phyloP scores from a whole-genome alignment of 1,140 invertebrate species.

The Epicauta chinensis region DNA sequence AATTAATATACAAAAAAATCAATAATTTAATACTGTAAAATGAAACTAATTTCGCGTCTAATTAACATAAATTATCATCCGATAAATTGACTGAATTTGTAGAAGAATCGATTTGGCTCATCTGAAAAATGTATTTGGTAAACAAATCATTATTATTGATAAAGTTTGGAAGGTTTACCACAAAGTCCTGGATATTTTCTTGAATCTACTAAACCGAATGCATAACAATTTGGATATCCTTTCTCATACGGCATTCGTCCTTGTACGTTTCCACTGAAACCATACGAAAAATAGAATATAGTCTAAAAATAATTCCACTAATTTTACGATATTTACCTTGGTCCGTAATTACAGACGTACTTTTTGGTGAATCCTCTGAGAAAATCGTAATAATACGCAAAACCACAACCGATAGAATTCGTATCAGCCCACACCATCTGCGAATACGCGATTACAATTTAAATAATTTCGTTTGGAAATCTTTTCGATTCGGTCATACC shows the following conservation, averaged over 20 bases:
- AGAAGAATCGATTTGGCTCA: too few relatives aligned
- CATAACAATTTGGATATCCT: slow-evolving; percentile 63
- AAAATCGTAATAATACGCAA: slow-evolving; percentile 67
- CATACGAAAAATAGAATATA: slow-evolving; percentile 6
- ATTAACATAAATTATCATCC: too few relatives aligned
- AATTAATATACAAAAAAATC: too few relatives aligned
- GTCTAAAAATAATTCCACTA: background rate
- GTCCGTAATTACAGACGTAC: slow-evolving; percentile 82
- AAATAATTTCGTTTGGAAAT: too few relatives aligned
- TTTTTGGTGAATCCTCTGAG: slow-evolving; percentile 67
- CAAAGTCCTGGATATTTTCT: slow-evolving; percentile 69
- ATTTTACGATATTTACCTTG: slow-evolving; percentile 52
- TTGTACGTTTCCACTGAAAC: slow-evolving; percentile 65
- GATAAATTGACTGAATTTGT: too few relatives aligned
- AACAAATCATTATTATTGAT: too few relatives aligned
- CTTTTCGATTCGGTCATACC: slow-evolving; percentile 42
- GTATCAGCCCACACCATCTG: slow-evolving; percentile 76
- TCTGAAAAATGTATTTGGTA: too few relatives aligned
- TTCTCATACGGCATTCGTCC: slow-evolving; percentile 68
- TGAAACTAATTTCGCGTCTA: too few relatives aligned
- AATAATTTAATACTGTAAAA: too few relatives aligned
- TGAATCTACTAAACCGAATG: slow-evolving; percentile 61
- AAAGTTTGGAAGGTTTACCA: slow-evolving; percentile 43
- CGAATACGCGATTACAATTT: too few relatives aligned
- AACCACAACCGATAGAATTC: slow-evolving; percentile 73